phyloP scores from a whole-genome alignment of 2,888 invertebrate genomes.

The Aquatica leii region DNA sequence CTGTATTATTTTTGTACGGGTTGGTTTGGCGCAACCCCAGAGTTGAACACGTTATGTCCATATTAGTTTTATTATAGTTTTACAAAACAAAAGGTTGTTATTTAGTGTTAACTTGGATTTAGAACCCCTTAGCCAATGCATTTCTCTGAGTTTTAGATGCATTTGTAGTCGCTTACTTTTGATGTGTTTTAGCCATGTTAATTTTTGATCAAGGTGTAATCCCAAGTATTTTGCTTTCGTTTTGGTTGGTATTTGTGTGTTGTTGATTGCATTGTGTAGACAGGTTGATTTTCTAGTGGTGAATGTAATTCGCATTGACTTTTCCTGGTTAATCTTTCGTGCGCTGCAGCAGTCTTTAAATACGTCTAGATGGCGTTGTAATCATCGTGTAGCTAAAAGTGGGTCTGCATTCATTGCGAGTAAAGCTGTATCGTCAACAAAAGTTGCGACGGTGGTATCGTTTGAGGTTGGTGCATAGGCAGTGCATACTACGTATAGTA shows the following conservation, averaged over 20 bases:
- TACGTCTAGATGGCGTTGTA: neutral
- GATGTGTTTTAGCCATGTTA: too few relatives aligned
- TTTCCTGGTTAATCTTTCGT: neutral
- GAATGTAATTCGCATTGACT: neutral
- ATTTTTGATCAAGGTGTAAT: too few relatives aligned
- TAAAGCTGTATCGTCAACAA: neutral
- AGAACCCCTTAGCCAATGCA: too few relatives aligned
- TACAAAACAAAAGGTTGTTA: too few relatives aligned
- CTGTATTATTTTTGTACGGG: too few relatives aligned
- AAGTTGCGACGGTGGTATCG: neutral
- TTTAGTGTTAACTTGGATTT: neutral
- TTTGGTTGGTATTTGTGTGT: neutral
- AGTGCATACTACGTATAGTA: neutral
- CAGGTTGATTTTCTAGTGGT: neutral
- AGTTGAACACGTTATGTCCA: neutral
- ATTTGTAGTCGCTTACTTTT: too few relatives aligned
- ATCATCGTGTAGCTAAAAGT: neutral
- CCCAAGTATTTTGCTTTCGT: neutral
- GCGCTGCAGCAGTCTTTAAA: neutral
- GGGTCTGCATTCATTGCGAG: too few relatives aligned
- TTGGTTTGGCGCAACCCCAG: neutral
- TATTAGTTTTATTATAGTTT: neutral
- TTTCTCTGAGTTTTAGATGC: neutral
- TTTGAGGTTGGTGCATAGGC: neutral
- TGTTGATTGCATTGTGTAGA: too few relatives aligned